phyloP scores from a whole-genome alignment of 2,113 vertebrate species.

The Lasiurus cinereus region DNA sequence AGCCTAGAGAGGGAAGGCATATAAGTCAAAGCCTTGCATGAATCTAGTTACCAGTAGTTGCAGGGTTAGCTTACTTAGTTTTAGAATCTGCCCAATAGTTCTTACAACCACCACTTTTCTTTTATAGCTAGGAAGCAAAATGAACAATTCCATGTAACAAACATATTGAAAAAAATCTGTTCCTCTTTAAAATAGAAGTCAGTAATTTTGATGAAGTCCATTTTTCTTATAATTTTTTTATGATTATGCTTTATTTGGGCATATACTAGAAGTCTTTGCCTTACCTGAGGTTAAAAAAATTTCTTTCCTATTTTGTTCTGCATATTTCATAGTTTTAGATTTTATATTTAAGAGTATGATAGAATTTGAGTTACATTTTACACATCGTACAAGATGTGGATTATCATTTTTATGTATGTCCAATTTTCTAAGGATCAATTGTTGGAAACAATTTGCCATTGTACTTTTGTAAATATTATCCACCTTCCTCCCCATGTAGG shows the following conservation, averaged over 20 bases:
- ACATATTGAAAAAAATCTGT: slow-evolving; percentile 1
- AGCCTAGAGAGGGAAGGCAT: neutral
- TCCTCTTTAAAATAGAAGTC: neutral
- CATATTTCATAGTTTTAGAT: neutral
- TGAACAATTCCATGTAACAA: neutral
- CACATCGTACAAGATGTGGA: neutral
- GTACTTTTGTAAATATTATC: neutral
- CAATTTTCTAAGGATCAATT: neutral
- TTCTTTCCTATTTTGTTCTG: neutral
- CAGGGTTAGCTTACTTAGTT: neutral
- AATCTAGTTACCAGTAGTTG: neutral
- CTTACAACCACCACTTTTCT: neutral
- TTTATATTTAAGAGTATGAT: neutral
- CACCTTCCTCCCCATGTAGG: neutral
- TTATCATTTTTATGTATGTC: neutral
- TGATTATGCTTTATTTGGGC: neutral
- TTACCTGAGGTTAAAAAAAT: neutral
- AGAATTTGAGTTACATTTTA: neutral
- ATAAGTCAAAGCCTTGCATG: neutral
- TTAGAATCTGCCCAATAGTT: neutral
- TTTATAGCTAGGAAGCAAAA: slow-evolving; percentile 11
- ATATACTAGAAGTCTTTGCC: neutral
- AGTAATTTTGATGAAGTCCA: neutral
- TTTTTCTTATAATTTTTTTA: neutral
- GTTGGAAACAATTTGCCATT: neutral